phyloP scores from a whole-genome alignment of 2,113 vertebrate genomes.

The Labeo rohita region DNA sequence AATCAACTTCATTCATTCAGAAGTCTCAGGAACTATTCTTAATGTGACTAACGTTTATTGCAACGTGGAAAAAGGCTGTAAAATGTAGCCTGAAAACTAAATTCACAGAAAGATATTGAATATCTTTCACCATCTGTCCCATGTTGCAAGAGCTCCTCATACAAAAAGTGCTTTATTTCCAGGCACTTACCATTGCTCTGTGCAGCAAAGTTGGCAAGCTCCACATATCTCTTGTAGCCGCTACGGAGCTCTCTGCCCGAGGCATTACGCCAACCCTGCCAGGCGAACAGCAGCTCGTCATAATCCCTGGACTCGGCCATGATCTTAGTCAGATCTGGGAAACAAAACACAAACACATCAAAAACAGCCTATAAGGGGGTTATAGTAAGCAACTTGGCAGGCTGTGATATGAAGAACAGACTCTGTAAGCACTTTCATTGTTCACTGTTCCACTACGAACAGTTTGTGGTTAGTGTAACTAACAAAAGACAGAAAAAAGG shows the following conservation, averaged over 20 bases:
- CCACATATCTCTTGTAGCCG: conserved; percentile 84
- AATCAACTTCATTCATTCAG: background rate
- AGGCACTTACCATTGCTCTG: conserved; percentile 84
- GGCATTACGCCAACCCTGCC: conserved; percentile 91
- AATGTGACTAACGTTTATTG: background rate
- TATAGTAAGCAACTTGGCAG: background rate
- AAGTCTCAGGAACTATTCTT: background rate
- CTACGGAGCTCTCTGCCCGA: conserved; percentile 83
- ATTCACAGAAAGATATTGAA: background rate
- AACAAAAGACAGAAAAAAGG: background rate
- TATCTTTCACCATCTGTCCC: background rate
- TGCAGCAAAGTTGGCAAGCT: conserved; percentile 90
- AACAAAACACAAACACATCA: conserved; percentile 20
- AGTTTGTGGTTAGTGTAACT: background rate
- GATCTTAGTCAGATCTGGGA: conserved; percentile 85
- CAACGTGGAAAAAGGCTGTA: conserved; percentile 5
- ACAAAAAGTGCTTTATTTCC: conserved; percentile 22
- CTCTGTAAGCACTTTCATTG: background rate
- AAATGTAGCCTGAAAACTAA: background rate
- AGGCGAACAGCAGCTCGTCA: conserved; percentile 85
- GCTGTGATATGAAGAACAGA: conserved; percentile 4
- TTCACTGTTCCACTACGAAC: background rate
- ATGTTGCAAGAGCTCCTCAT: background rate
- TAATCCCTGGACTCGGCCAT: conserved; percentile 89
- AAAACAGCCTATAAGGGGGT: background rate